phyloP scores from a whole-genome alignment of 1,140 invertebrate genomes.

The Aphaenogaster floridana region DNA sequence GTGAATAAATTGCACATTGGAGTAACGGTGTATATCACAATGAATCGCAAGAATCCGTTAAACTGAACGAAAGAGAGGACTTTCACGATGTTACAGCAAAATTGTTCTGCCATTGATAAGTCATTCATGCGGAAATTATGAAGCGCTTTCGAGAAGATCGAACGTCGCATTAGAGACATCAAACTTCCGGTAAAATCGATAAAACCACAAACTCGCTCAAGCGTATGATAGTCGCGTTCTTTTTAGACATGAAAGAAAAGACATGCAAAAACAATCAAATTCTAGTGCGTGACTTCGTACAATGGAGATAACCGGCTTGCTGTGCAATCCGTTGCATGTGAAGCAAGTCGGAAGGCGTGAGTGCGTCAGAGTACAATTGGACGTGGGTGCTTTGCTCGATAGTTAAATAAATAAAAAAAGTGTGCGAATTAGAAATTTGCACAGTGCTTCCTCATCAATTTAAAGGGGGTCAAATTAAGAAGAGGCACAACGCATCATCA shows the following conservation, averaged over 20 bases:
- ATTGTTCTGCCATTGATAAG: constrained; percentile 39
- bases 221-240: constrained; percentile 10
- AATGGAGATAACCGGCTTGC: not conserved
- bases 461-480: no score
- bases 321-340: not conserved
- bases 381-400: not conserved
- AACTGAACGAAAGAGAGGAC: constrained; percentile 45
- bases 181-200: constrained; percentile 28
- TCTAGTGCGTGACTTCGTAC: not conserved
- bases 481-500: no score
- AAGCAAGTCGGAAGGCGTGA: not conserved
- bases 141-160: constrained; percentile 52
- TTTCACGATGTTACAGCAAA: constrained; percentile 54
- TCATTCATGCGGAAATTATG: constrained; percentile 60
- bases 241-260: not conserved
- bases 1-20: not conserved
- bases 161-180: not conserved
- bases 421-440: no score
- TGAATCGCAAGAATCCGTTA: constrained; percentile 23
- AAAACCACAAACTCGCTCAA: constrained; percentile 15
- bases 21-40: not conserved
- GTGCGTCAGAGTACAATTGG: not conserved
- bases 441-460: no score
- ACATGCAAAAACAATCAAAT: constrained; percentile 16
- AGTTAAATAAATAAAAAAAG: not conserved